Conservation (phyloP, 2,888 invertebrate species). For the Tipula vernalis region DNA sequence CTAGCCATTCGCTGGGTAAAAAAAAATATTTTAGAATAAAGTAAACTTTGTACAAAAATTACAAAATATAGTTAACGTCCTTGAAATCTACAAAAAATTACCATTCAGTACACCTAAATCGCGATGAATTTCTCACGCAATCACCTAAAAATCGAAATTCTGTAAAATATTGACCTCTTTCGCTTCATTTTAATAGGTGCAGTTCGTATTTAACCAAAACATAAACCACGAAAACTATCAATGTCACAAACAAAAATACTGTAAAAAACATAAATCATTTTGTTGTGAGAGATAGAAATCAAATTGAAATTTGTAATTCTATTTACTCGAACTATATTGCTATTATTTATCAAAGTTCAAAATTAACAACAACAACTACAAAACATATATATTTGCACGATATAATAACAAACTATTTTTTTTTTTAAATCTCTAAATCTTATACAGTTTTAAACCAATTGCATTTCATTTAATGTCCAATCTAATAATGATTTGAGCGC, state of each 20-base stretch:
- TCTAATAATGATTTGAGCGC: not conserved
- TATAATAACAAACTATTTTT: not conserved
- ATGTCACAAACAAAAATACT: not conserved
- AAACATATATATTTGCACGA: not conserved
- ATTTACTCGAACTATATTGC: not conserved
- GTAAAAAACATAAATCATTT: not conserved
- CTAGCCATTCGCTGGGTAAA: too few relatives aligned
- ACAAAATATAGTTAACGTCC: not conserved
- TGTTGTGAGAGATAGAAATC: not conserved
- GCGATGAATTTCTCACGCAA: not conserved
- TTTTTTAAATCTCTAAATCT: not conserved
- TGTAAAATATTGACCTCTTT: not conserved
- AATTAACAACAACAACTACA: not conserved
- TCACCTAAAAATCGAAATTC: not conserved
- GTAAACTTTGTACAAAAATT: not conserved
- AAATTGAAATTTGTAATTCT: not conserved
- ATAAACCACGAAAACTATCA: not conserved
- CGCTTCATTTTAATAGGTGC: not conserved
- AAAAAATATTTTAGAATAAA: too few relatives aligned
- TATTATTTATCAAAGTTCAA: not conserved
- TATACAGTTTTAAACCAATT: not conserved
- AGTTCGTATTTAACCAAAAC: not conserved
- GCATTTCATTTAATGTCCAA: constrained; percentile 4
- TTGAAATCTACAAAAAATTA: not conserved
- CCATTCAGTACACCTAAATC: not conserved